These are phyloP conservation scores for Xestia xanthographa DNA, from an alignment of 2,888 invertebrate species.

Conservation along the genomic window DNA sequence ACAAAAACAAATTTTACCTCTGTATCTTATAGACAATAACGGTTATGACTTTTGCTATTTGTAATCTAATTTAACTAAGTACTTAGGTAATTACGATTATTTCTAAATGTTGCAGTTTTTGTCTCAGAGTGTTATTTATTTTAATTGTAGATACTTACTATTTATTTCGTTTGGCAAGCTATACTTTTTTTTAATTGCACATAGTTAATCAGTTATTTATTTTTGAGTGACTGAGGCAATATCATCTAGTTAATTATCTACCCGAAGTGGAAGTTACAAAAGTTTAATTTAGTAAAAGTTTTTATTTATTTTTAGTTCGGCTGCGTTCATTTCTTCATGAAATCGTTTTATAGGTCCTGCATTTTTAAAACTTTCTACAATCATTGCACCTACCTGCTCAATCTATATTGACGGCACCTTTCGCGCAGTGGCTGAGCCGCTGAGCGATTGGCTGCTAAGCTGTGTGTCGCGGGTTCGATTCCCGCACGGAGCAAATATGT, in stretches of 20 bases:
- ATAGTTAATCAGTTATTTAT: background rate
- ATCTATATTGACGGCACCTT: no score
- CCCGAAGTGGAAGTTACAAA: background rate
- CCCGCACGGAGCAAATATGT: no score
- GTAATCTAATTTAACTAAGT: slow-evolving; percentile 9
- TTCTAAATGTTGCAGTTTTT: slow-evolving; percentile 9
- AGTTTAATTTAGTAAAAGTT: background rate
- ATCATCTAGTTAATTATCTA: background rate
- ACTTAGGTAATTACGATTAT: background rate
- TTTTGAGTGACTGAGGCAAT: slow-evolving; percentile 9
- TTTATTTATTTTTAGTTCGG: background rate
- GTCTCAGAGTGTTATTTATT: background rate
- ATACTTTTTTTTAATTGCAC: background rate
- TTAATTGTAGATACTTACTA: background rate
- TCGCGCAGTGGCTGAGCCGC: no score
- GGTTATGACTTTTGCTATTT: slow-evolving; percentile 1
- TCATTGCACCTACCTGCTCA: background rate
- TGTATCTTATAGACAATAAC: background rate
- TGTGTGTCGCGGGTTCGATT: no score
- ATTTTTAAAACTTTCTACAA: background rate
- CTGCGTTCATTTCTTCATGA: background rate
- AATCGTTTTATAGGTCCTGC: background rate
- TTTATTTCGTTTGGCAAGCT: slow-evolving; percentile 22
- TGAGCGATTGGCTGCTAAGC: no score
- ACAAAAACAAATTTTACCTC: no score